Evolutionary conservation across 2,797 vertebrate species (phyloP).

Genomic region (Austrolebias charrua): DNA sequence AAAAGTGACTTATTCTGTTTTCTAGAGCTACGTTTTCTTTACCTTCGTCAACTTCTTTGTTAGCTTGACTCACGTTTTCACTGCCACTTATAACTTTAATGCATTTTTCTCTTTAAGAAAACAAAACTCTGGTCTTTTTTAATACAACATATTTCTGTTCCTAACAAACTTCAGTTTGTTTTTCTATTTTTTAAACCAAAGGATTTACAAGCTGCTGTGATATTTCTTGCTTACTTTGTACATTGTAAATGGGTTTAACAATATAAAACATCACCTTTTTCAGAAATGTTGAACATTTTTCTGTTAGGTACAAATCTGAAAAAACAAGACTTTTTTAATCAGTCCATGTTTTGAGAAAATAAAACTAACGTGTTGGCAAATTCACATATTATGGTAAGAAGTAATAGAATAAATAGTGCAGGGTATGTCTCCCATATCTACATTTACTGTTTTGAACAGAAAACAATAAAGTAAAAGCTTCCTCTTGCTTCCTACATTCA

Average conservation of each 20-base stretch:
- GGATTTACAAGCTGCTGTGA: neutral
- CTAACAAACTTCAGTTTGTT: neutral
- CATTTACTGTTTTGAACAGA: constrained; percentile 6
- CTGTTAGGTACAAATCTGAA: too few species aligned
- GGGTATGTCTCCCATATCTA: neutral
- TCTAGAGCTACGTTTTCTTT: constrained; percentile 38
- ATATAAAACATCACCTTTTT: too few species aligned
- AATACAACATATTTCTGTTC: neutral
- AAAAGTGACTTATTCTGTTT: constrained; percentile 59
- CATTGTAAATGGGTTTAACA: too few species aligned
- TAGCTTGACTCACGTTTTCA: constrained; percentile 31
- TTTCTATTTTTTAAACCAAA: neutral
- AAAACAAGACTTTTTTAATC: too few species aligned
- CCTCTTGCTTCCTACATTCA: neutral
- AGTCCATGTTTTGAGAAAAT: neutral
- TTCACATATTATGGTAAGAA: neutral
- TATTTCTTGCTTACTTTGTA: neutral
- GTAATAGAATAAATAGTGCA: neutral
- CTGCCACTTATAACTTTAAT: constrained; percentile 20
- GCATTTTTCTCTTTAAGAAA: constrained; percentile 2
- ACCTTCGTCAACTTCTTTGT: constrained; percentile 50
- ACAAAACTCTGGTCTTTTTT: neutral
- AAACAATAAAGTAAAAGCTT: neutral
- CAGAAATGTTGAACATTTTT: too few species aligned
- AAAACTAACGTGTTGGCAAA: neutral